phyloP scores from a whole-genome alignment of 2,888 invertebrate genomes.

The Caradrina clavipalpis region DNA sequence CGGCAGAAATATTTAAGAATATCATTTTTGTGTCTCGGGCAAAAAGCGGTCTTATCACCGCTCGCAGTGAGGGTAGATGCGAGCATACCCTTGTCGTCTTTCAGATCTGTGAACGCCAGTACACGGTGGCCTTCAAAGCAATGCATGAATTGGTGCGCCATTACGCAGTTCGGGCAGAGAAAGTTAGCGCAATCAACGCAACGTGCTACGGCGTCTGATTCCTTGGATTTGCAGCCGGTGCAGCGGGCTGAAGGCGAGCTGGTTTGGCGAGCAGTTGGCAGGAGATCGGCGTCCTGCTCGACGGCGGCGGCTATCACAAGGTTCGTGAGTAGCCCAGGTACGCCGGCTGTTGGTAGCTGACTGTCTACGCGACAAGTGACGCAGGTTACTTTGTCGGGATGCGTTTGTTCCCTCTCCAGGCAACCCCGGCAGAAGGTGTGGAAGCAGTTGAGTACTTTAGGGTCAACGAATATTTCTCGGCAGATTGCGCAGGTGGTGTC shows the following conservation, averaged over 20 bases:
- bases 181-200: constrained; percentile 99
- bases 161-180: constrained; percentile 99
- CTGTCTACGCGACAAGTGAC: constrained; percentile 92
- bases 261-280: constrained; percentile 85
- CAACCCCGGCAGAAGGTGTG: constrained; percentile 96
- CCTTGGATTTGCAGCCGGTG: constrained; percentile 99
- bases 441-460: constrained; percentile 95
- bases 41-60: constrained; percentile 93
- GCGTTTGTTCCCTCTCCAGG: constrained; percentile 93
- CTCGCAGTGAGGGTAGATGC: constrained; percentile 90
- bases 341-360: constrained; percentile 89
- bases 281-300: constrained; percentile 90
- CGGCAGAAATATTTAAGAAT: constrained; percentile 98
- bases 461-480: constrained; percentile 94
- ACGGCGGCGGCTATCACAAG: constrained; percentile 90
- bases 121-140: constrained; percentile 99
- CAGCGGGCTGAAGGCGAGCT: constrained; percentile 93
- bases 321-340: constrained; percentile 93
- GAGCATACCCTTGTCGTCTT: constrained; percentile 91
- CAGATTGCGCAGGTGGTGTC: constrained; percentile 93
- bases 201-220: constrained; percentile 98
- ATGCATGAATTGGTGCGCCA: constrained; percentile 99
- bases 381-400: constrained; percentile 94
- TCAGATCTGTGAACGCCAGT: constrained; percentile 92
- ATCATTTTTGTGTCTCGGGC: constrained; percentile 97